Conservation (phyloP, 2,888 invertebrate species). For the Caenorhabditis sulstoni region DNA sequence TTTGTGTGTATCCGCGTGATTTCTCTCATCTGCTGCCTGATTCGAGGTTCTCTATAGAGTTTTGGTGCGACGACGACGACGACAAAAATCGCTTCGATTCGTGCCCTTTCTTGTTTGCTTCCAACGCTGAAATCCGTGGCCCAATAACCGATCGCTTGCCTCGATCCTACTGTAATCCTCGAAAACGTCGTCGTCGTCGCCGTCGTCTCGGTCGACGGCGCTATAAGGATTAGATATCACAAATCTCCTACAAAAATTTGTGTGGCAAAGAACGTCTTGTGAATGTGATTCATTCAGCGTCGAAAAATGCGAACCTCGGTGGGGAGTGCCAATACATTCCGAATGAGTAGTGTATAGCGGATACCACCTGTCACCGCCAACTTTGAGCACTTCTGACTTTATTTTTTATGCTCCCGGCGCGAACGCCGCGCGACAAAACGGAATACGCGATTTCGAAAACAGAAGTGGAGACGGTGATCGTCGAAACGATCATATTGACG, state of each 20-base stretch:
- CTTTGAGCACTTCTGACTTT: too few species aligned
- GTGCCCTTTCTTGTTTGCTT: background rate
- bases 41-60: too few species aligned
- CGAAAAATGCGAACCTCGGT: background rate
- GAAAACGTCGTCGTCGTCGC: conserved; percentile 19
- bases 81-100: too few species aligned
- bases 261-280: conserved; percentile 26
- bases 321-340: too few species aligned
- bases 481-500: too few species aligned
- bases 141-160: conserved; percentile 18
- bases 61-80: too few species aligned
- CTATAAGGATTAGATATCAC: conserved; percentile 31
- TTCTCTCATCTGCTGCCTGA: too few species aligned
- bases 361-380: background rate
- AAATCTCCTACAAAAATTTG: conserved; percentile 52
- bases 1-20: too few species aligned
- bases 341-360: background rate
- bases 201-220: background rate
- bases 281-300: background rate
- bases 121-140: background rate
- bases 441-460: too few species aligned
- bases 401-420: too few species aligned
- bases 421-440: too few species aligned
- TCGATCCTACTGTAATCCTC: conserved; percentile 43
- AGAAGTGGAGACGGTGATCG: too few species aligned